phyloP scores from a whole-genome alignment of 2,797 vertebrate species.

The Momotus momota region DNA sequence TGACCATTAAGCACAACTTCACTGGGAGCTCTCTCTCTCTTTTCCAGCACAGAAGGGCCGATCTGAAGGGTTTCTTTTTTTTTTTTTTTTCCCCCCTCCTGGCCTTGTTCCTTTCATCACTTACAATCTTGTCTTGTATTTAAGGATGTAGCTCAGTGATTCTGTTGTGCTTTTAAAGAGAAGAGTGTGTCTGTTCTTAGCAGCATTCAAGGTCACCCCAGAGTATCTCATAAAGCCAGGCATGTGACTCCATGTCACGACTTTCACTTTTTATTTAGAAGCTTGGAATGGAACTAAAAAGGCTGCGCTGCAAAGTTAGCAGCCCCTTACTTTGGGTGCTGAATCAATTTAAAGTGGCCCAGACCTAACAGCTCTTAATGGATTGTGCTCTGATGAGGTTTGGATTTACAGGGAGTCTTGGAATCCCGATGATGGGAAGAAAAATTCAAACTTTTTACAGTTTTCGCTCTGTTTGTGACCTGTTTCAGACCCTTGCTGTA shows the following conservation, averaged over 20 bases:
- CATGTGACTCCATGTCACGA: neutral
- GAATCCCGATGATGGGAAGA: neutral
- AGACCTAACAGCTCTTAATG: rapidly evolving
- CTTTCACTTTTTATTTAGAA: conserved; percentile 26
- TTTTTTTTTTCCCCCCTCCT: neutral
- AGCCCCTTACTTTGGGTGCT: neutral
- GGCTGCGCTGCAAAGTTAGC: neutral
- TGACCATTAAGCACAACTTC: neutral
- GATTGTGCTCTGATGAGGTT: neutral
- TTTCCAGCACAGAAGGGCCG: neutral
- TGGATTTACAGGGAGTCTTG: neutral
- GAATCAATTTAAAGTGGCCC: neutral
- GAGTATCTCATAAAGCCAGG: neutral
- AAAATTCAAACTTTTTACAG: neutral
- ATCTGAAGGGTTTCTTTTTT: neutral
- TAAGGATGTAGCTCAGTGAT: neutral
- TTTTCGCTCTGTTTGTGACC: neutral
- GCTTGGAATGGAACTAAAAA: neutral
- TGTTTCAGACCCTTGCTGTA: neutral
- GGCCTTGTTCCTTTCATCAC: neutral
- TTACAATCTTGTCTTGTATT: neutral
- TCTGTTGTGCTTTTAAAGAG: neutral
- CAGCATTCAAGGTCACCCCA: neutral
- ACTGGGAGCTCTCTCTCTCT: neutral
- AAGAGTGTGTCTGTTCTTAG: neutral